Evolutionary conservation across 2,113 vertebrate species (phyloP), one percentile per base, ranked within the genome.

Genomic region (human): DNA sequence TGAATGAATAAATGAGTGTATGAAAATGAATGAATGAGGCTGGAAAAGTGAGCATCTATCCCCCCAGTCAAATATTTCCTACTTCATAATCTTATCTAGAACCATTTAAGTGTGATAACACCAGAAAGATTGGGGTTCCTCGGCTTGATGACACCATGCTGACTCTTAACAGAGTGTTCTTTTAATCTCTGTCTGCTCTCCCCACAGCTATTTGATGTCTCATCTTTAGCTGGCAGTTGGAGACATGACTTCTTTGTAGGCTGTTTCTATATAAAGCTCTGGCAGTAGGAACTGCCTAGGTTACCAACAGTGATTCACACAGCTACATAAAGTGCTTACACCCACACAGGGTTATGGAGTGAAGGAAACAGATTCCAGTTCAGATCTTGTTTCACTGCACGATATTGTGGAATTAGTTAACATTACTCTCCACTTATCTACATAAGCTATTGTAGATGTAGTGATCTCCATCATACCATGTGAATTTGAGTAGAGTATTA

Each of bases 251-350:
- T 97, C 97, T 94, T 97, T 97, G 91, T 90, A 94, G 85, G 45
- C 76, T 94, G 90, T 40, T 98, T 94, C 97, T 98, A 95, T 97
- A 97, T 97, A 96, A 98, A 97, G 81, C 78, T 84, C 93, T 97
- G 76, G 90, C 85, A 89, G 90, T 87, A 94, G 94, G 83, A 94
- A 94, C 88, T 96, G 85, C 72, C 91, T 97, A 80, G 89, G 95
- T 96, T 96, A 55, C 94, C 91, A 97, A 64, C 57, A 88, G 81
- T 89, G 93, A 97, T 96, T 95, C 89, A 94, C 76, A 96, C 32
- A 95, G 85, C 94, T 94, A 93, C 66, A n/a, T 12, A 94, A 89
- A 94, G 13, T 40, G 72, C 82, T 94, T 73, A 95, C n/a, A 90
- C 94, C 94, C 81, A 97, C 96, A 89, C 61, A 57, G 81, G 82